Conservation (phyloP, 2,797 vertebrate genomes). For the Pyrocephalus nanus region DNA sequence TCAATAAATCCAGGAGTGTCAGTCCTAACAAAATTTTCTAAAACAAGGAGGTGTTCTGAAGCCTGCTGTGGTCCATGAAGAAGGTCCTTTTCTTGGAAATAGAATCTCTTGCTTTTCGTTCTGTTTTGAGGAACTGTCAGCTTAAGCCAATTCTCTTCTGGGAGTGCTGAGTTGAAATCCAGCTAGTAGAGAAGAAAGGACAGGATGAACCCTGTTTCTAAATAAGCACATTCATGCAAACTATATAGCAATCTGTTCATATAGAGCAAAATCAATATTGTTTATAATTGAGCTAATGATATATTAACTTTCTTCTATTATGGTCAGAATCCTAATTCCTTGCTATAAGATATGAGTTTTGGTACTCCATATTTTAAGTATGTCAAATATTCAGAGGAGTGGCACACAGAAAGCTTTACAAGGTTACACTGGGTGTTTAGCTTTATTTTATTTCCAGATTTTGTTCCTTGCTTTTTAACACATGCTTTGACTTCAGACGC, state of each 20-base stretch:
- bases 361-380: neutral
- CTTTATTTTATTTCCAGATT: neutral
- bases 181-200: neutral
- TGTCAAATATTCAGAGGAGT: neutral
- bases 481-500: conserved; percentile 5
- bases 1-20: neutral
- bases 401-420: neutral
- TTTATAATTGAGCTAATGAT: conserved; percentile 14
- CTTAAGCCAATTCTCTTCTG: neutral
- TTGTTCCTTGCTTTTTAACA: neutral
- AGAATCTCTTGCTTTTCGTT: neutral
- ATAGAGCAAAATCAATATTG: neutral
- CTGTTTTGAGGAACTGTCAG: neutral
- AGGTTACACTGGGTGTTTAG: neutral
- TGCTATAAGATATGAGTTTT: neutral
- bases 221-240: neutral
- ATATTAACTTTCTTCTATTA: neutral
- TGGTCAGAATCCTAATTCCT: conserved; percentile 9
- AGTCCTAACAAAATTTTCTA: neutral
- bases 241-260: neutral
- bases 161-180: neutral
- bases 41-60: neutral
- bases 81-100: neutral
- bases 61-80: rapidly evolving
- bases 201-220: neutral